Conservation (phyloP, 2,888 invertebrate species). For the Slavum lentiscoides region DNA sequence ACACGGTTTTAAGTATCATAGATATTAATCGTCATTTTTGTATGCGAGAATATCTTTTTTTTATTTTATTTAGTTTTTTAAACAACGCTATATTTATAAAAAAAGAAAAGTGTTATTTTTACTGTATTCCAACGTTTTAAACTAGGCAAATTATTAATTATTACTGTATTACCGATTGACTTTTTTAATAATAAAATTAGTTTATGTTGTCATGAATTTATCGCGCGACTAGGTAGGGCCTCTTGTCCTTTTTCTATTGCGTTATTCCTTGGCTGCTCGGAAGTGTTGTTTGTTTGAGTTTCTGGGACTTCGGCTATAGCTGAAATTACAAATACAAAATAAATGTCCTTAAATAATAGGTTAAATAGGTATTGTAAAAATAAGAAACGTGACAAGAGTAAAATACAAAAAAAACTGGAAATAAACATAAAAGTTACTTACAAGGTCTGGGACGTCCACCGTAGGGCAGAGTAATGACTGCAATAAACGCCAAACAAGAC, state of each 20-base stretch:
- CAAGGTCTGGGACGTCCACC: constrained; percentile 26
- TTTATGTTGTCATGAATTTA: constrained; percentile 17
- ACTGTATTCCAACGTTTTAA: not conserved
- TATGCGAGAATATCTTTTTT: not conserved
- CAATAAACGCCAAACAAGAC: constrained; percentile 35
- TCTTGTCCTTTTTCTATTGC: constrained; percentile 39
- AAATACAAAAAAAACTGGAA: not conserved
- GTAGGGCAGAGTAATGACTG: constrained; percentile 29
- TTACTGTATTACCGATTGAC: not conserved
- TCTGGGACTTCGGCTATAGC: not conserved
- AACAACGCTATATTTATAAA: not conserved
- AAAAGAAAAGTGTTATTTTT: not conserved
- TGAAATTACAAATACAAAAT: not conserved
- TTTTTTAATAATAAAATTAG: constrained; percentile 11
- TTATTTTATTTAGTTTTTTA: not conserved
- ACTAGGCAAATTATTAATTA: not conserved
- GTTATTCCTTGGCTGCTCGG: not conserved
- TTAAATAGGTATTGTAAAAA: too few species aligned
- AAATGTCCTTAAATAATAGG: not conserved
- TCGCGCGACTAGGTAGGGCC: not conserved
- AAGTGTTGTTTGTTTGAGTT: not conserved
- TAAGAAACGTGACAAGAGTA: too few species aligned
- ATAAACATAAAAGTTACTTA: constrained; percentile 7
- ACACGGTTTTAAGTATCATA: not conserved
- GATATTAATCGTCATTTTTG: not conserved